Conservation (phyloP, 2,113 vertebrate genomes). For the Thermophis baileyi region DNA sequence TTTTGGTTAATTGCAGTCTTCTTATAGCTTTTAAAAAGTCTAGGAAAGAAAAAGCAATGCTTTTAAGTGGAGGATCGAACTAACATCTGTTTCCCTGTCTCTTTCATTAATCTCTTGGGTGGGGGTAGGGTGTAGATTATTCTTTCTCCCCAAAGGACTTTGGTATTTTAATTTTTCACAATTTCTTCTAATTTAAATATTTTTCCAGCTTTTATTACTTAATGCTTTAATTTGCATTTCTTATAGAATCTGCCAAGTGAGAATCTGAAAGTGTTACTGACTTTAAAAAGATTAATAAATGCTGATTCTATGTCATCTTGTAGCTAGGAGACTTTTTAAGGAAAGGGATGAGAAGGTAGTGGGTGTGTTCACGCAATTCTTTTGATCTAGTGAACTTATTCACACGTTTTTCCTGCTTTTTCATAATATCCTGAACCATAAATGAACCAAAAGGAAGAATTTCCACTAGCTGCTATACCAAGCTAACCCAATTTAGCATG, state of each 20-base stretch:
- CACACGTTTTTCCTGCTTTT: neutral
- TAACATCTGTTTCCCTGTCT: constrained; percentile 36
- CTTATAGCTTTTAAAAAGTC: constrained; percentile 8
- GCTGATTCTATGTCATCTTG: neutral
- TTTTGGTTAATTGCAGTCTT: constrained; percentile 28
- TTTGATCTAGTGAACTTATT: neutral
- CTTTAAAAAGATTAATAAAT: neutral
- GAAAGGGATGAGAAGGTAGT: neutral
- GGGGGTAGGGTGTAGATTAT: neutral
- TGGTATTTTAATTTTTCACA: constrained; percentile 24
- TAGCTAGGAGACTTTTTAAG: neutral
- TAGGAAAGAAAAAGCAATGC: constrained; percentile 37
- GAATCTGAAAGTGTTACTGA: constrained; percentile 42
- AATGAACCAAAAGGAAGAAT: neutral
- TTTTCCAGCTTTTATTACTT: constrained; percentile 3
- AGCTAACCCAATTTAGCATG: neutral
- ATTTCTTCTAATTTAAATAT: constrained; percentile 40
- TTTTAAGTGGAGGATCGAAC: neutral
- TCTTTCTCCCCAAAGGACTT: constrained; percentile 14
- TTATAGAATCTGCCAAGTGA: constrained; percentile 24
- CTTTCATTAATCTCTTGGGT: constrained; percentile 23
- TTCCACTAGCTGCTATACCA: neutral
- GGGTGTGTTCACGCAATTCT: neutral
- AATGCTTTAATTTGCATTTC: constrained; percentile 31
- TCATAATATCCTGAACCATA: neutral